Percentiles rank a stretch among this genome's conserved stretches.
Evolutionary conservation across 2,797 vertebrate species (phyloP).

Genomic region (Chloroceryle amazona): DNA sequence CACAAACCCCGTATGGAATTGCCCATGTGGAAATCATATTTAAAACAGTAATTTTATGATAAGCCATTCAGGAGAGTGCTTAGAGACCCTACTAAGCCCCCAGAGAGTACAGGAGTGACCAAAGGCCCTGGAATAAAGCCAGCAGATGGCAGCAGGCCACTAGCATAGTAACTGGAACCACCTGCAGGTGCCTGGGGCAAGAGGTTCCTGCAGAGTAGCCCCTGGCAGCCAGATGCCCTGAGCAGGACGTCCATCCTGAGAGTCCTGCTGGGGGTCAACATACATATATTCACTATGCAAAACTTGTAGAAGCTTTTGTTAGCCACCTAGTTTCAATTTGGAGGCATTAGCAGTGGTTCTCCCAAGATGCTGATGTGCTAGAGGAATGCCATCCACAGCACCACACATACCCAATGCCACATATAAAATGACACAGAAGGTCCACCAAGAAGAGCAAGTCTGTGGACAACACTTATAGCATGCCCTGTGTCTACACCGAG

Average conservation of each 20-base stretch:
- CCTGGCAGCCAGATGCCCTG: neutral
- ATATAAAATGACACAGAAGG: neutral
- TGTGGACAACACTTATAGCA: neutral
- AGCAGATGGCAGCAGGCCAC: neutral
- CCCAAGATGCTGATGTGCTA: rapidly evolving
- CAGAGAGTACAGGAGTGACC: neutral
- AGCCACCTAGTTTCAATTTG: neutral
- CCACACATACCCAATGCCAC: rapidly evolving
- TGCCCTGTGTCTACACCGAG: neutral
- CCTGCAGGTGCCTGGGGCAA: neutral
- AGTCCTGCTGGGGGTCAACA: neutral
- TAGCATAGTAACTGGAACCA: neutral
- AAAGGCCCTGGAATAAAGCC: neutral
- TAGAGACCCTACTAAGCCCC: neutral
- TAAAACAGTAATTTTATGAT: neutral
- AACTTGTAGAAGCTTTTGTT: neutral
- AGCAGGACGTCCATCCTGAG: neutral
- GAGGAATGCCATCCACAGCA: neutral
- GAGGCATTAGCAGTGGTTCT: neutral
- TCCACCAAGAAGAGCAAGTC: neutral
- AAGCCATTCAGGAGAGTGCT: neutral
- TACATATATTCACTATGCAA: neutral
- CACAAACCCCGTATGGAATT: neutral
- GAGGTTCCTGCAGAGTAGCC: neutral
- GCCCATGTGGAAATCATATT: neutral